Conservation (phyloP, 2,888 invertebrate genomes). For the Myathropa florea region DNA sequence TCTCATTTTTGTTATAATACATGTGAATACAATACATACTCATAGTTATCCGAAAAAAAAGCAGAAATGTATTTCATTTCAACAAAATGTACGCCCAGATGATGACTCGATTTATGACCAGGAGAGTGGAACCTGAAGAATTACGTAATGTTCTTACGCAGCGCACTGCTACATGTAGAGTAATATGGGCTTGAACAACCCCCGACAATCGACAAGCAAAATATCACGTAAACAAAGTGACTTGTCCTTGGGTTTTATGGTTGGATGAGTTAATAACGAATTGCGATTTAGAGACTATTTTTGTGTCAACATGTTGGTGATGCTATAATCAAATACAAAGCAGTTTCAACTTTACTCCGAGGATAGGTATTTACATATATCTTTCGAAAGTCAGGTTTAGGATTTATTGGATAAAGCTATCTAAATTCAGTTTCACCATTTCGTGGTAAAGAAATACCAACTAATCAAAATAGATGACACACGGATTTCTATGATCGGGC, state of each 20-base stretch:
- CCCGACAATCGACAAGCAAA: not conserved
- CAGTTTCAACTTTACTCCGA: not conserved
- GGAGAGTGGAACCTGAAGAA: not conserved
- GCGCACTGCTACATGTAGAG: not conserved
- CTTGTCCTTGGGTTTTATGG: not conserved
- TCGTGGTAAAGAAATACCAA: not conserved
- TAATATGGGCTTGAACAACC: not conserved
- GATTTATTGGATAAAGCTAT: not conserved
- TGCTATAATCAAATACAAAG: not conserved
- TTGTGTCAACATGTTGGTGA: not conserved
- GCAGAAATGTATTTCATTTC: not conserved
- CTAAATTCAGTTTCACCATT: not conserved
- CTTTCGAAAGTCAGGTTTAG: not conserved
- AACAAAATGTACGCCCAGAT: not conserved
- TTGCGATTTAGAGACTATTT: not conserved
- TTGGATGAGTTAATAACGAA: not conserved
- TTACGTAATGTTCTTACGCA: constrained; percentile 18
- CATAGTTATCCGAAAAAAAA: not conserved
- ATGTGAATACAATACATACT: no score
- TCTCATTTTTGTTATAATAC: no score
- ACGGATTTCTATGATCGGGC: not conserved
- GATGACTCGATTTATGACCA: not conserved
- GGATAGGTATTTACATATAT: not conserved
- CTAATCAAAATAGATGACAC: not conserved
- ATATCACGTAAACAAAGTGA: not conserved